These are phyloP conservation scores for Phrynocephalus guinanensis DNA, from an alignment of 2,797 vertebrate genomes.

Conservation along the genomic window DNA sequence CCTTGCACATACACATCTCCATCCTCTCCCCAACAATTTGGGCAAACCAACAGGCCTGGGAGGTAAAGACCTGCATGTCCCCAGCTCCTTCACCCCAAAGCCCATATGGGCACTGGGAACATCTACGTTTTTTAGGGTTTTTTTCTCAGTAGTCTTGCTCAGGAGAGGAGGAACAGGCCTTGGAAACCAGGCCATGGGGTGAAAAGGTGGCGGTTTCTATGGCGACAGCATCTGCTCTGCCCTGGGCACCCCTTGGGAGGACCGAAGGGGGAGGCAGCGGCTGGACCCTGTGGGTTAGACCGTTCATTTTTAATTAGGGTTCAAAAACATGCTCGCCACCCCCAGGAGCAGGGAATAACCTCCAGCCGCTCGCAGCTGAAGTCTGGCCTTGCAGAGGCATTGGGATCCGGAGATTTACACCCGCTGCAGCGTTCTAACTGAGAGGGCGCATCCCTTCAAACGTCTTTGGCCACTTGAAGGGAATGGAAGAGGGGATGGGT, in stretches of 20 bases:
- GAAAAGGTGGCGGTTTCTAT: slow-evolving; percentile 75
- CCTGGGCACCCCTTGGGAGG: slow-evolving; percentile 66
- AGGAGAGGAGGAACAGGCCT: not conserved
- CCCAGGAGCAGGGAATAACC: not conserved
- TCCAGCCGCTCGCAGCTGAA: not conserved
- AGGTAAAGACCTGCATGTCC: no score
- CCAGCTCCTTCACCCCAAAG: no score
- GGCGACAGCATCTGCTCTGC: slow-evolving; percentile 79
- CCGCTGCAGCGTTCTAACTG: no score
- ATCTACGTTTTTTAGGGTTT: no score
- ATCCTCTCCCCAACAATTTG: not conserved
- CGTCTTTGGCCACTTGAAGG: no score
- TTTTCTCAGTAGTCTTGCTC: no score
- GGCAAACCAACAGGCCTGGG: not conserved
- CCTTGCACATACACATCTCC: not conserved
- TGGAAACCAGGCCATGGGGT: not conserved
- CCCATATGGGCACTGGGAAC: not conserved
- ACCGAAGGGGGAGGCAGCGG: slow-evolving; percentile 41
- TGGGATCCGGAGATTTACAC: no score
- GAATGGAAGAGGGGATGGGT: no score
- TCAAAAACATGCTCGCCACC: not conserved
- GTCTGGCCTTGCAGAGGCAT: not conserved
- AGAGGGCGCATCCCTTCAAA: no score
- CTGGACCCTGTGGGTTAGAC: not conserved
- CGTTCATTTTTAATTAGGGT: slow-evolving; percentile 58